phyloP scores from a whole-genome alignment of 2,113 vertebrate genomes.

The Boleophthalmus pectinirostris region DNA sequence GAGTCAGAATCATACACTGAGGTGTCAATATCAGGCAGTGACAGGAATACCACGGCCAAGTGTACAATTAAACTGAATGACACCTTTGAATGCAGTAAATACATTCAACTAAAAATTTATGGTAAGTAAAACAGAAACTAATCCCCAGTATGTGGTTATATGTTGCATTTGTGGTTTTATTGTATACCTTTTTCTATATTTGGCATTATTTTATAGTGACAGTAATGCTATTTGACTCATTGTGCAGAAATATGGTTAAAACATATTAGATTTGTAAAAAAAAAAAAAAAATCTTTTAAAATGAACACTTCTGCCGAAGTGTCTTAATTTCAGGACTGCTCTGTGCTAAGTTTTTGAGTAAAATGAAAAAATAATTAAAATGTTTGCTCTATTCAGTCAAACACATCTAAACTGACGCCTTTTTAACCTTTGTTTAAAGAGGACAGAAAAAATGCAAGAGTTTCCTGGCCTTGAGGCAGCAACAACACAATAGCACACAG shows the following conservation, averaged over 20 bases:
- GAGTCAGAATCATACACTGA: fast-evolving
- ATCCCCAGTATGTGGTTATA: background rate
- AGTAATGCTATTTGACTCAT: background rate
- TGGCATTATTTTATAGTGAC: background rate
- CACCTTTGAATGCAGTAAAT: background rate
- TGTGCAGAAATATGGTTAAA: background rate
- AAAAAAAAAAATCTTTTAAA: too few species aligned
- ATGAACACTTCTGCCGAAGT: too few species aligned
- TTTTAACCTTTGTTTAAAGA: too few species aligned
- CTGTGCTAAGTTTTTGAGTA: too few species aligned
- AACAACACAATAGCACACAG: too few species aligned
- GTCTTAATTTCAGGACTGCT: too few species aligned
- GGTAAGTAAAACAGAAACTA: constrained; percentile 54
- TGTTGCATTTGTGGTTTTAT: background rate
- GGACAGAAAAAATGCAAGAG: too few species aligned
- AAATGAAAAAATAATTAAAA: too few species aligned
- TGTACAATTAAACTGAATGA: constrained; percentile 24
- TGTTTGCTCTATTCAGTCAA: background rate
- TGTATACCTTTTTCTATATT: background rate
- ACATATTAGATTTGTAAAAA: background rate
- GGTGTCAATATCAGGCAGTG: fast-evolving
- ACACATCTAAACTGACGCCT: background rate
- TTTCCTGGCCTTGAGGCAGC: too few species aligned
- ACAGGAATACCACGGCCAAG: constrained; percentile 29
- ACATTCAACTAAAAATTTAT: constrained; percentile 45